phyloP scores from a whole-genome alignment of 1,140 invertebrate species.

The Teleogryllus occipitalis region DNA sequence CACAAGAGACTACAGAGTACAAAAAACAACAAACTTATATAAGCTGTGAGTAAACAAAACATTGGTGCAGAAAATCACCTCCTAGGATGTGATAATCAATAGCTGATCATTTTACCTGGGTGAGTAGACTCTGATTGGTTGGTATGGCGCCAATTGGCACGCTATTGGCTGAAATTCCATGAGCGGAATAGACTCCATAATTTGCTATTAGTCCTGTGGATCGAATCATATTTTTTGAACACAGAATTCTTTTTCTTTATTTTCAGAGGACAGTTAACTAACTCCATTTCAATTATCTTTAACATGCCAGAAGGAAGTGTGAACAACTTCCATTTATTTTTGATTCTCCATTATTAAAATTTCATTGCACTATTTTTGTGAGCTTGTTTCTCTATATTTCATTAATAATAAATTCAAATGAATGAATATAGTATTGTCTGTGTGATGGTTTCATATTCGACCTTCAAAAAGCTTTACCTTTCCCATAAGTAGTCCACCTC shows the following conservation, averaged over 20 bases:
- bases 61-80: too few relatives aligned
- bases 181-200: not conserved
- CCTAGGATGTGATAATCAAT: too few relatives aligned
- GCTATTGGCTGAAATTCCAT: too few relatives aligned
- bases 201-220: not conserved
- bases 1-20: too few relatives aligned
- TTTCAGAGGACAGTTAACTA: not conserved
- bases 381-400: not conserved
- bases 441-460: not conserved
- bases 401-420: not conserved
- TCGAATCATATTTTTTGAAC: not conserved
- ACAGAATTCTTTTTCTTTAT: not conserved
- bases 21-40: too few relatives aligned
- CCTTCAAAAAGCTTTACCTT: not conserved
- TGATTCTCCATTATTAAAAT: not conserved
- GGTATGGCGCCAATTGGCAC: too few relatives aligned
- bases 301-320: not conserved
- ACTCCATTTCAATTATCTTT: not conserved
- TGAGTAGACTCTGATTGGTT: too few relatives aligned
- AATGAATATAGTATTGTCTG: not conserved
- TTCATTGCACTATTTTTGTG: not conserved
- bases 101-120: too few relatives aligned
- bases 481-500: not conserved
- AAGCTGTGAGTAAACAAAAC: too few relatives aligned
- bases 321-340: not conserved